These are phyloP conservation scores for Rhamnusium bicolor DNA, from an alignment of 2,888 invertebrate species.

Conservation along the genomic window DNA sequence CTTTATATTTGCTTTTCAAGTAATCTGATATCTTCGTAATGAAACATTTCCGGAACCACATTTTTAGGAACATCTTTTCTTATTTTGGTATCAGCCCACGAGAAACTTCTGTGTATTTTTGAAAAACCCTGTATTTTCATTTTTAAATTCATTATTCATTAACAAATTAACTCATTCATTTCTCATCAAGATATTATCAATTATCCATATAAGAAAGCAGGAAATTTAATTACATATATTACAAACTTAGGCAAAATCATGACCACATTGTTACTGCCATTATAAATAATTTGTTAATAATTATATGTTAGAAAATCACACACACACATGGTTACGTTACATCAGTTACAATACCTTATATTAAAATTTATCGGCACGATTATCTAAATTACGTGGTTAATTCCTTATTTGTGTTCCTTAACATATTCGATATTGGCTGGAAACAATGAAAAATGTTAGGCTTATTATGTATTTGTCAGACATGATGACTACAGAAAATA, in stretches of 20 bases:
- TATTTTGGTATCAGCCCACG: too few species aligned
- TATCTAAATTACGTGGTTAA: background rate
- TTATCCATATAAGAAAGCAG: background rate
- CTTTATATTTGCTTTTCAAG: too few species aligned
- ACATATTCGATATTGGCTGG: background rate
- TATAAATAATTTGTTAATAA: slow-evolving; percentile 11
- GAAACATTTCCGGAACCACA: too few species aligned
- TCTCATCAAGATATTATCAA: background rate
- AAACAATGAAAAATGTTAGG: background rate
- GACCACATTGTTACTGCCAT: background rate
- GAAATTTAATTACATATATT: background rate
- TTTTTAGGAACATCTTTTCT: too few species aligned
- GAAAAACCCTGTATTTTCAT: background rate
- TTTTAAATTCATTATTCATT: too few species aligned
- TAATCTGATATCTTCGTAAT: too few species aligned
- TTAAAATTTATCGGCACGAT: slow-evolving; percentile 10
- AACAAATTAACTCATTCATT: background rate
- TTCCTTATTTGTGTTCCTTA: slow-evolving; percentile 8
- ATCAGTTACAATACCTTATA: slow-evolving; percentile 8
- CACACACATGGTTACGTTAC: slow-evolving; percentile 3
- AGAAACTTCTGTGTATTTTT: too few species aligned
- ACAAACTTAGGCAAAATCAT: background rate
- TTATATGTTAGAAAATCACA: slow-evolving; percentile 6
- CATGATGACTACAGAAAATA: background rate
- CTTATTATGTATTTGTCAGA: background rate